Base-by-base conservation (phyloP, 2,113 vertebrate genomes). In the Agapornis roseicollis region DNA sequence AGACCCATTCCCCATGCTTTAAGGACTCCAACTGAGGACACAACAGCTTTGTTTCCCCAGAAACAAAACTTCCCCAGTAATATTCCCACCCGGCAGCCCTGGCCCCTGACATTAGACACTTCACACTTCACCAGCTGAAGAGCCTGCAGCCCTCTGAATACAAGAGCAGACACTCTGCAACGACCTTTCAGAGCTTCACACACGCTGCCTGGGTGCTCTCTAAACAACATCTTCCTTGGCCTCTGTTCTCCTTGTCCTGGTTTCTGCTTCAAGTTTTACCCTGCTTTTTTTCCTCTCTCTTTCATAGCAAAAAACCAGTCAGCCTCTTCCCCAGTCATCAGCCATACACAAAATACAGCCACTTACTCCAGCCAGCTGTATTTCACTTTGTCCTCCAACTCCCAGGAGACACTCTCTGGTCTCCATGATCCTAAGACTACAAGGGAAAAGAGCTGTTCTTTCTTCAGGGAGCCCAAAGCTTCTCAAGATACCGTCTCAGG, bases 41-140 rank as follows among this genome's bases (percentile, higher is more conserved):
- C 61, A 94, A 72, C 47, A 81, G 46, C 47, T 72, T 90, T 17
- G 82, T 88, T 84, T 81, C 79, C 60, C 39, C 61, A 88, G 88
- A 94, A 96, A 95, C 88, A 89, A 93, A 92, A 94, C 65, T 49
- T 69, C 4, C 16, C 22, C 22, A 28, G 55, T 44, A 28, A 66
- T 66, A 10, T n/a, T 88, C 73, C 70, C 22, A 85, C 15, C 24
- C 77, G 41, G 71, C 50, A 88, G 77, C 55, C 31, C 58, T 39
- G 42, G 78, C 55, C 63, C 33, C 17, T 37, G 47, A 61, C 9
- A 39, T 63, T 8, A 68, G 47, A 71, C 27, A 23, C 80, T 89
- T 72, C 24, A 80, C 55, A 49, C 24, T 90, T 37, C 39, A 74
- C 13, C 20, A 88, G 72, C 60, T 68, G 58, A 81, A 84, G 42